phyloP scores from a whole-genome alignment of 2,888 invertebrate genomes.

The Cenopis cana region DNA sequence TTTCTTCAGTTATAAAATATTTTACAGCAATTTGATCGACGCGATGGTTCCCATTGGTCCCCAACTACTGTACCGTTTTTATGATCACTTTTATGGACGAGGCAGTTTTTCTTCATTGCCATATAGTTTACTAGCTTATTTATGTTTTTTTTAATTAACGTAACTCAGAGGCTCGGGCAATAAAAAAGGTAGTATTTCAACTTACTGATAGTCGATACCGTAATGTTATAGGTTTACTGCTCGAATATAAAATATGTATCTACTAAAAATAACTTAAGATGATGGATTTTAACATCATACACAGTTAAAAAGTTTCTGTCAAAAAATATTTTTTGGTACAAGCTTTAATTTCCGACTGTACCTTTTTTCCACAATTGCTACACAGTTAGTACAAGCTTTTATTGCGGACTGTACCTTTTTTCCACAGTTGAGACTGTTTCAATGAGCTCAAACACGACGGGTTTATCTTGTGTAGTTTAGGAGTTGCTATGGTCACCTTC shows the following conservation, averaged over 20 bases:
- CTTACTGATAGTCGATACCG: conserved; percentile 24
- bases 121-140: conserved; percentile 27
- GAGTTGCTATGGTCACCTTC: too few species aligned
- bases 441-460: too few species aligned
- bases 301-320: too few species aligned
- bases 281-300: background rate
- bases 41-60: conserved; percentile 27
- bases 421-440: too few species aligned
- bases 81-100: conserved; percentile 33
- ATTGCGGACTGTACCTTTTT: too few species aligned
- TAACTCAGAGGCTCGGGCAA: conserved; percentile 20
- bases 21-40: conserved; percentile 26
- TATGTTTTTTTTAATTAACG: conserved; percentile 42
- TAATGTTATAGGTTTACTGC: background rate
- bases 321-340: too few species aligned
- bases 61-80: conserved; percentile 34
- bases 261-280: background rate
- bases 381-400: too few species aligned
- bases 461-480: too few species aligned
- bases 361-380: too few species aligned
- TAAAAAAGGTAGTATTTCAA: conserved; percentile 20
- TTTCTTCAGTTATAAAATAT: conserved; percentile 27
- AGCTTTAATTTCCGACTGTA: too few species aligned
- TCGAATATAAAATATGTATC: background rate
- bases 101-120: conserved; percentile 33